These are phyloP conservation scores for Pipa parva DNA, from an alignment of 2,113 vertebrate species.

Conservation along the genomic window DNA sequence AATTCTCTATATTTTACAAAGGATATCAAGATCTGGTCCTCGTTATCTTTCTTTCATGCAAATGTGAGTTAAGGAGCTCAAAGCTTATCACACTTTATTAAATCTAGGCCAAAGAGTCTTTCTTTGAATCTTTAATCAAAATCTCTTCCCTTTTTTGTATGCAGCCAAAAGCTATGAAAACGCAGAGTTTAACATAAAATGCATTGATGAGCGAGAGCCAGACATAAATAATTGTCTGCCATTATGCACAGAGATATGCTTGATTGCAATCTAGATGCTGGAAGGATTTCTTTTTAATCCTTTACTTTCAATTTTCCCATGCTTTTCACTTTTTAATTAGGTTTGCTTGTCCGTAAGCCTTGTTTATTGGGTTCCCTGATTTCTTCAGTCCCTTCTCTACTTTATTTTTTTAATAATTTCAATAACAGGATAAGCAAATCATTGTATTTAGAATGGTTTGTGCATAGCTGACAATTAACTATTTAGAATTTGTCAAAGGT, in stretches of 20 bases:
- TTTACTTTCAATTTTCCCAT: background rate
- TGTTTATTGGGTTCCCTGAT: constrained; percentile 6
- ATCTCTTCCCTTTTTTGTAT: background rate
- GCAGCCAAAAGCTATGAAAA: background rate
- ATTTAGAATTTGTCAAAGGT: no score
- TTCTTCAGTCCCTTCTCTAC: background rate
- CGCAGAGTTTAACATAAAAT: constrained; percentile 11
- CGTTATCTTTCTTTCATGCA: no score
- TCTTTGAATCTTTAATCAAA: constrained; percentile 6
- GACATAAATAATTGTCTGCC: constrained; percentile 17
- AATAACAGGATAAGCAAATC: background rate
- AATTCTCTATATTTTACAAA: no score
- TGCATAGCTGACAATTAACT: background rate
- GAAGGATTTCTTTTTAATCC: constrained; percentile 16
- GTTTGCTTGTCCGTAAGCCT: constrained; percentile 7
- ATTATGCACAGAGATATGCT: constrained; percentile 15
- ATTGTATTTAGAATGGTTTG: background rate
- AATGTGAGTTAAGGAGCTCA: no score
- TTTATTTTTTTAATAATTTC: constrained; percentile 11
- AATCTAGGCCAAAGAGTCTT: no score
- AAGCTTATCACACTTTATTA: no score
- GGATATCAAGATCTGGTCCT: no score
- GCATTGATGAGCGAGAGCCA: background rate
- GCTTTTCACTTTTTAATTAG: constrained; percentile 12
- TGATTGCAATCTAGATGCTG: constrained; percentile 19